A percentile compares a stretch with the other conserved stretches of the same genome.
phyloP scores from a whole-genome alignment of 2,797 vertebrate species.

The Phrynocephalus guinanensis region DNA sequence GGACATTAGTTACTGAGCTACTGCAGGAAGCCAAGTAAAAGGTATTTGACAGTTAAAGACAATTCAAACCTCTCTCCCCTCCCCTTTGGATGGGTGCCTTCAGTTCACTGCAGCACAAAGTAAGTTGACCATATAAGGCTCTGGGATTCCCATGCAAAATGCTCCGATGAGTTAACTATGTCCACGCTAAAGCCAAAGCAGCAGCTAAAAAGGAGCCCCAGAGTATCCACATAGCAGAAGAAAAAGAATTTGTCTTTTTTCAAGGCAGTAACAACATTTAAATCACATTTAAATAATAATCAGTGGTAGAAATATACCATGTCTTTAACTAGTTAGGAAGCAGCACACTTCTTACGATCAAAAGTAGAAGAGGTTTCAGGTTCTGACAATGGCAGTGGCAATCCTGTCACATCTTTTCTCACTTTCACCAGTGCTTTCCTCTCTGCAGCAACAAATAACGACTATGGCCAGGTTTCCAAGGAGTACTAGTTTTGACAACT shows the following conservation, averaged over 20 bases:
- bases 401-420: neutral
- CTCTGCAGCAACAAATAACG: neutral
- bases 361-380: neutral
- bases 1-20: slow-evolving; percentile 81
- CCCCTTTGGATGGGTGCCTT: slow-evolving; percentile 78
- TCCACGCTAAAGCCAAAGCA: slow-evolving; percentile 26
- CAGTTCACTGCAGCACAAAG: slow-evolving; percentile 80
- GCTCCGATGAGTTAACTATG: slow-evolving; percentile 57
- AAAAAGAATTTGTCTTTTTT: slow-evolving; percentile 34
- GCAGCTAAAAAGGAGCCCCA: neutral
- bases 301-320: neutral
- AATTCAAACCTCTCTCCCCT: slow-evolving; percentile 75
- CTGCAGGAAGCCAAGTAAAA: slow-evolving; percentile 81
- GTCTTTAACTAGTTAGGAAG: neutral
- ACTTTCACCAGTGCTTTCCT: neutral
- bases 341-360: neutral
- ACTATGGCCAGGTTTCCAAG: neutral
- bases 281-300: slow-evolving; percentile 30
- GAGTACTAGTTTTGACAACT: neutral
- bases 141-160: slow-evolving; percentile 92
- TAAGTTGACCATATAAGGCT: slow-evolving; percentile 92
- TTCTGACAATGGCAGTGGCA: neutral
- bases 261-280: neutral
- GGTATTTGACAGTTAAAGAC: slow-evolving; percentile 76
- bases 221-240: neutral